Percentiles rank a stretch among this genome's conserved stretches.
Conservation (phyloP, 1,140 invertebrate species). For the Portunus trituberculatus region DNA sequence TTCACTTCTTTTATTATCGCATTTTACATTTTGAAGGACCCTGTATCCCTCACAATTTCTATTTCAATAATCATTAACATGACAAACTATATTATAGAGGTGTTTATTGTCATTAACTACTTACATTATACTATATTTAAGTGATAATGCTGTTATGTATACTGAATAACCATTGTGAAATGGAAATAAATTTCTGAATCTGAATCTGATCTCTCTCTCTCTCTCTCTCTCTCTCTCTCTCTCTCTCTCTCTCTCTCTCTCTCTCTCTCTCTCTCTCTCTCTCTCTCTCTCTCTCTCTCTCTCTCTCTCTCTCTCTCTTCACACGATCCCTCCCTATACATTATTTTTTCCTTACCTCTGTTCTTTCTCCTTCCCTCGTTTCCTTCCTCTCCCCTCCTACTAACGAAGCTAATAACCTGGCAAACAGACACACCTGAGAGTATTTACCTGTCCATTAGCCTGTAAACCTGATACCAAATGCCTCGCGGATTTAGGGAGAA, state of each 20-base stretch:
- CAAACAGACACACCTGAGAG: background rate
- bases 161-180: no score
- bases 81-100: no score
- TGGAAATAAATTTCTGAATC: no score
- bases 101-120: no score
- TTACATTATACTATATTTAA: no score
- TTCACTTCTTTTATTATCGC: no score
- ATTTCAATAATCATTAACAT: background rate
- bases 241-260: background rate
- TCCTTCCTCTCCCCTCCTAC: background rate
- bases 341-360: background rate
- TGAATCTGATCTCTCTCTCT: no score
- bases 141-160: no score
- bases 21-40: no score
- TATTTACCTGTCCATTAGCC: conserved; percentile 22
- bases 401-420: background rate
- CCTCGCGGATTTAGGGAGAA: background rate
- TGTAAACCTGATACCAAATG: background rate
- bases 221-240: background rate
- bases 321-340: background rate
- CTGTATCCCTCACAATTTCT: background rate
- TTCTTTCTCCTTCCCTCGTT: background rate
- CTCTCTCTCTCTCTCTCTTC: background rate
- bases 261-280: no score
- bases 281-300: no score